Evolutionary conservation across 1,140 invertebrate species (phyloP).

Genomic region (Aphaenogaster rudis): DNA sequence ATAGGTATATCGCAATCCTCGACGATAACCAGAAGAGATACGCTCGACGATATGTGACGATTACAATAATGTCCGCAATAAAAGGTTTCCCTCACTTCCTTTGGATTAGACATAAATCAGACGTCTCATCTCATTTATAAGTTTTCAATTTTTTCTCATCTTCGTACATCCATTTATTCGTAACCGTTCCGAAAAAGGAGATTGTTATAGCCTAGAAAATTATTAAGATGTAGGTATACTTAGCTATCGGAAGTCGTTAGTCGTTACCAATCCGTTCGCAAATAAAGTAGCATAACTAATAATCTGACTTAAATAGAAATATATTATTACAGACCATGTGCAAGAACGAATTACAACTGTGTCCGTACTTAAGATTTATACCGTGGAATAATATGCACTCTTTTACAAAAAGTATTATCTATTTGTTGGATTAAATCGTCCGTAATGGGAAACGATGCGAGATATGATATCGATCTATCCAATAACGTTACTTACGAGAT

Average conservation of each 20-base stretch:
- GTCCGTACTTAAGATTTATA: not conserved
- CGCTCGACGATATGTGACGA: conserved; percentile 44
- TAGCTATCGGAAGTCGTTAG: not conserved
- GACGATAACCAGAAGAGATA: conserved; percentile 68
- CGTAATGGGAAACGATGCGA: conserved; percentile 27
- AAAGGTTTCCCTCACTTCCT: conserved; percentile 26
- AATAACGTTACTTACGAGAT: conserved; percentile 40
- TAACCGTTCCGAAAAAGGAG: not conserved
- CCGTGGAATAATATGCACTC: not conserved
- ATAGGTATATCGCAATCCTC: conserved; percentile 56
- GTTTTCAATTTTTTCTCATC: not conserved
- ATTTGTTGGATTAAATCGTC: conserved; percentile 28
- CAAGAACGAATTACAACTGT: not conserved
- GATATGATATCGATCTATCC: conserved; percentile 56
- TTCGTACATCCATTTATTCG: not conserved
- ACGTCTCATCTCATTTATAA: not conserved
- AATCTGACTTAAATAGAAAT: conserved; percentile 10
- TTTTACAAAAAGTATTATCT: not conserved
- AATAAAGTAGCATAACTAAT: not conserved
- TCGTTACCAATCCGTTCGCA: not conserved
- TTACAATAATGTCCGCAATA: conserved; percentile 61
- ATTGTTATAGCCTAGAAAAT: not conserved
- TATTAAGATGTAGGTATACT: not conserved
- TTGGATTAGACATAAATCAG: conserved; percentile 14
- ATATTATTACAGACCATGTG: conserved; percentile 2